Conservation (phyloP, 2,113 vertebrate species). For the Myiopsitta monachus region DNA sequence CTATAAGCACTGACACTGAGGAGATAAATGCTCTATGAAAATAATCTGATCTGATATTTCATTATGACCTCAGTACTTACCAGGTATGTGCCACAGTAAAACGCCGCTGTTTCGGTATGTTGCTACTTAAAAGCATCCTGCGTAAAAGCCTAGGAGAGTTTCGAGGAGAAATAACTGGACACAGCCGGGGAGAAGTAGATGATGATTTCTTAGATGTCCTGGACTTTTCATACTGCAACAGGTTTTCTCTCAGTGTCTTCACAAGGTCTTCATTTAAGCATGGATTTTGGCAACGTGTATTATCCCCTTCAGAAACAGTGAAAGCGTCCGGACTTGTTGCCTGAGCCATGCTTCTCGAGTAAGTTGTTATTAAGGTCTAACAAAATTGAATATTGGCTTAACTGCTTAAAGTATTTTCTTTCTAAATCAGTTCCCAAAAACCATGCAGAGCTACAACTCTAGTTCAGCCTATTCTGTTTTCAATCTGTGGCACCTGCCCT, state of each 20-base stretch:
- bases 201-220: conserved; percentile 83
- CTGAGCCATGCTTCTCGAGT: conserved; percentile 85
- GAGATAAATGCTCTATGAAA: background rate
- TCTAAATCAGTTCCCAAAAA: background rate
- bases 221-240: conserved; percentile 91
- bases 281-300: conserved; percentile 79
- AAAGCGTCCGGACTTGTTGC: conserved; percentile 87
- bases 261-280: conserved; percentile 95
- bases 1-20: background rate
- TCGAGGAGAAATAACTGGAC: conserved; percentile 85
- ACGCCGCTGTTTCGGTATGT: conserved; percentile 92
- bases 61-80: conserved; percentile 76
- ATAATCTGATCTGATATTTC: background rate
- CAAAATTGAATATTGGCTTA: background rate
- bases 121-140: conserved; percentile 93
- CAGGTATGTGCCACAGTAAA: conserved; percentile 99
- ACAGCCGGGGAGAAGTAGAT: conserved; percentile 87
- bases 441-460: conserved; percentile 22
- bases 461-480: conserved; percentile 39
- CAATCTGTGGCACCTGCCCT: conserved; percentile 48
- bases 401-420: background rate
- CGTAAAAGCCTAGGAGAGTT: conserved; percentile 93
- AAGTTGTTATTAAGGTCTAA: conserved; percentile 41
- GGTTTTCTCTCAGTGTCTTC: conserved; percentile 93
- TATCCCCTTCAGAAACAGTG: conserved; percentile 87